Conservation (phyloP, 2,113 vertebrate species). For the Prinia subflava region DNA sequence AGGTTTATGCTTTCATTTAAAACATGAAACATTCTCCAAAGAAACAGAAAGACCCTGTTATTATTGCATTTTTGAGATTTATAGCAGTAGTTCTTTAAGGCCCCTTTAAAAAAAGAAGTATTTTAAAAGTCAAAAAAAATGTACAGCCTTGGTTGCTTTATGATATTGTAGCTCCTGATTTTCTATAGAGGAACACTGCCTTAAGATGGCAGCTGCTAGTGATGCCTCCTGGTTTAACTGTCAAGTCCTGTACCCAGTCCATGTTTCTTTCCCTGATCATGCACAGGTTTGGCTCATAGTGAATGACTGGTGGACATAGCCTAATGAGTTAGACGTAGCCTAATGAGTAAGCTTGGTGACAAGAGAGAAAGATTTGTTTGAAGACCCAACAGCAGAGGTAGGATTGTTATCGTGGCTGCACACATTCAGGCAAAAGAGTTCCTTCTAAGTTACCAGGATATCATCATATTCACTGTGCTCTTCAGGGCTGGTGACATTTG, state of each 20-base stretch:
- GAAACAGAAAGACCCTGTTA: neutral
- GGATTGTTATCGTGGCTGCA: neutral
- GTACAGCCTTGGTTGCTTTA: neutral
- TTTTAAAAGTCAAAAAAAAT: neutral
- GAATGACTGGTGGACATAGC: neutral
- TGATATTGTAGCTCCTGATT: neutral
- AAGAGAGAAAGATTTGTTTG: neutral
- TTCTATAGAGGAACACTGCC: neutral
- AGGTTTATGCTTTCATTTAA: neutral
- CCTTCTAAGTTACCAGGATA: neutral
- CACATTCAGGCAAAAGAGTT: neutral
- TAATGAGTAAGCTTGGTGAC: neutral
- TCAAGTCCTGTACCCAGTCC: neutral
- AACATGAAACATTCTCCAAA: neutral
- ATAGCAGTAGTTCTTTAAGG: neutral
- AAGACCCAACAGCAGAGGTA: neutral
- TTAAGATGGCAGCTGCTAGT: neutral
- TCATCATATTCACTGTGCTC: conserved; percentile 60
- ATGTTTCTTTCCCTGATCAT: neutral
- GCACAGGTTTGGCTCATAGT: neutral
- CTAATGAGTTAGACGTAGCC: neutral
- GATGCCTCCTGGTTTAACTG: neutral
- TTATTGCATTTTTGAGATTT: neutral
- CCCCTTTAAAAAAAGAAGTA: neutral
- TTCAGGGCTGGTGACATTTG: neutral